These are phyloP conservation scores for Brotula barbata DNA, from an alignment of 2,797 vertebrate species.

Conservation along the genomic window DNA sequence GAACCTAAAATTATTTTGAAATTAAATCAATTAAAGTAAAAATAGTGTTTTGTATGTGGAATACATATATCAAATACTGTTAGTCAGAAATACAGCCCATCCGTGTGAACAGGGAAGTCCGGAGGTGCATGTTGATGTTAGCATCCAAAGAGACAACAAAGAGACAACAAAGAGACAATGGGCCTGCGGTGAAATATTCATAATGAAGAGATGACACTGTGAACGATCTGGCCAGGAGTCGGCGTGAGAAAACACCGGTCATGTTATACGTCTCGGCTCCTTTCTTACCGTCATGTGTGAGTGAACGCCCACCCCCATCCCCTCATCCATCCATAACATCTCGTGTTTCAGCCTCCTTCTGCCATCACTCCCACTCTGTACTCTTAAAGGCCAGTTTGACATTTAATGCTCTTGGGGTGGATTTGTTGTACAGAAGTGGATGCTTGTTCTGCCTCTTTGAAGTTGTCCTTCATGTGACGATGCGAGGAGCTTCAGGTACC, in stretches of 20 bases:
- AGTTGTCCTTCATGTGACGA: slow-evolving; percentile 23
- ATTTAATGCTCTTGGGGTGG: slow-evolving; percentile 66
- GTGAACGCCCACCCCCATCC: slow-evolving; percentile 34
- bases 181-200: slow-evolving; percentile 74
- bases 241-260: slow-evolving; percentile 50
- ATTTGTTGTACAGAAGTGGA: slow-evolving; percentile 50
- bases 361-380: slow-evolving; percentile 57
- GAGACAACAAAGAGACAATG: slow-evolving; percentile 20
- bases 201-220: slow-evolving; percentile 53
- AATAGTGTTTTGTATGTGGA: too few relatives aligned
- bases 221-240: slow-evolving; percentile 51
- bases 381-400: slow-evolving; percentile 71
- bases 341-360: slow-evolving; percentile 56
- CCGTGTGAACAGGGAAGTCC: slow-evolving; percentile 15
- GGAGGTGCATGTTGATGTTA: slow-evolving; percentile 41
- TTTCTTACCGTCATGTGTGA: slow-evolving; percentile 49
- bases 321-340: slow-evolving; percentile 41
- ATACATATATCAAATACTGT: too few relatives aligned
- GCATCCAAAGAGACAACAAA: slow-evolving; percentile 47
- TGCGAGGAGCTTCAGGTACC: slow-evolving; percentile 18
- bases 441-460: slow-evolving; percentile 40
- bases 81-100: too few relatives aligned
- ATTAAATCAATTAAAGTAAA: too few relatives aligned
- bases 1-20: too few relatives aligned
- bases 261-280: slow-evolving; percentile 42